phyloP scores from a whole-genome alignment of 2,113 vertebrate species.

The Pampusana beccarii region DNA sequence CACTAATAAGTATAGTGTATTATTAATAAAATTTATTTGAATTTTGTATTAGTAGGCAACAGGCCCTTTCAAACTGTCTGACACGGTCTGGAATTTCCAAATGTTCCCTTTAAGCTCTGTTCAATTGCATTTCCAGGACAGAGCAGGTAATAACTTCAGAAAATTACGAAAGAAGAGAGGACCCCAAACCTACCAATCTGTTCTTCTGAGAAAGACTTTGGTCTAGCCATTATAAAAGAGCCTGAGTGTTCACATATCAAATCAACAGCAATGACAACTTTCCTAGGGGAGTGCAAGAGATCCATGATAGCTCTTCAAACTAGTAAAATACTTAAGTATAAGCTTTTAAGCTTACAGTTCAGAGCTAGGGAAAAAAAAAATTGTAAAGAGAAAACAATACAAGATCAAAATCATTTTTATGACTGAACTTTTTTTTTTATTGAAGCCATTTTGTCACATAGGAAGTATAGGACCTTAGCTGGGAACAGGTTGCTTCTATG shows the following conservation, averaged over 20 bases:
- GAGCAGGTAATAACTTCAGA: neutral
- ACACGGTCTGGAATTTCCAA: neutral
- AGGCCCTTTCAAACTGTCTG: neutral
- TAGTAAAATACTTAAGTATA: neutral
- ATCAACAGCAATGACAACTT: neutral
- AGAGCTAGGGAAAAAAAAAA: neutral
- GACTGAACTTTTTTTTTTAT: neutral
- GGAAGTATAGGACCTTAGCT: neutral
- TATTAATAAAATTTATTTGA: neutral
- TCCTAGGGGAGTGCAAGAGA: neutral
- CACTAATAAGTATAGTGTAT: neutral
- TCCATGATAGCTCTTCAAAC: neutral
- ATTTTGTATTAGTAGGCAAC: neutral
- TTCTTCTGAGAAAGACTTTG: neutral
- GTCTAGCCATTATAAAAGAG: neutral
- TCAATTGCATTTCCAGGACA: neutral
- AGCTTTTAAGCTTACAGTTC: neutral
- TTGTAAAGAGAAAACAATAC: neutral
- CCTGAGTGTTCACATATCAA: neutral
- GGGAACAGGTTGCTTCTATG: neutral
- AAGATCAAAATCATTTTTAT: neutral
- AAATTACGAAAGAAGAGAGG: neutral
- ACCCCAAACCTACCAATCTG: neutral
- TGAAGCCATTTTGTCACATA: neutral
- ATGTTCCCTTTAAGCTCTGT: neutral